phyloP scores from a whole-genome alignment of 2,113 vertebrate species.

The Ailuropoda melanoleuca region DNA sequence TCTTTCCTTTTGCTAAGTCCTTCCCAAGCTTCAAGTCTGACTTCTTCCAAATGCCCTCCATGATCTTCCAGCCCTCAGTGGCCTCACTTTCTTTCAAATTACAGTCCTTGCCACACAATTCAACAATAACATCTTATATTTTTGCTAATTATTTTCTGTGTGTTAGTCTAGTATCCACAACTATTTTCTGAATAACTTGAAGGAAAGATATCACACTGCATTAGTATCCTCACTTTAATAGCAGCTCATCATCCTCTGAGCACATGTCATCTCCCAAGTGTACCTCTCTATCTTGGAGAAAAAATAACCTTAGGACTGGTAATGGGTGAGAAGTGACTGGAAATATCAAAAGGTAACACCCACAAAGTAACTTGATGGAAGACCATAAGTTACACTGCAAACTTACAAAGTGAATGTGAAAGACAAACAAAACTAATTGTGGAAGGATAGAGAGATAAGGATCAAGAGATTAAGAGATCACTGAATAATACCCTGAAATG shows the following conservation, averaged over 20 bases:
- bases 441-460: background rate
- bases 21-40: slow-evolving; percentile 58
- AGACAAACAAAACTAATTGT: slow-evolving; percentile 38
- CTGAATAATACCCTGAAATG: slow-evolving; percentile 16
- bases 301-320: background rate
- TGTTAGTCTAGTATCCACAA: slow-evolving; percentile 10
- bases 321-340: background rate
- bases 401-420: slow-evolving; percentile 9
- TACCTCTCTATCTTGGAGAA: background rate
- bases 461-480: slow-evolving; percentile 15
- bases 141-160: slow-evolving; percentile 35
- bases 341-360: slow-evolving; percentile 42
- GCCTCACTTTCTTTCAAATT: background rate
- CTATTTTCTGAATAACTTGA: slow-evolving; percentile 35
- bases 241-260: background rate
- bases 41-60: slow-evolving; percentile 11
- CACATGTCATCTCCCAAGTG: background rate
- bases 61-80: background rate
- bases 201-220: background rate
- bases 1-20: slow-evolving; percentile 51
- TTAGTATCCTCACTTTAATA: slow-evolving; percentile 20
- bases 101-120: background rate
- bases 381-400: background rate
- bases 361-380: slow-evolving; percentile 26
- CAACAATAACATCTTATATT: background rate